phyloP scores from a whole-genome alignment of 2,797 vertebrate genomes.

The Falco rusticolus region DNA sequence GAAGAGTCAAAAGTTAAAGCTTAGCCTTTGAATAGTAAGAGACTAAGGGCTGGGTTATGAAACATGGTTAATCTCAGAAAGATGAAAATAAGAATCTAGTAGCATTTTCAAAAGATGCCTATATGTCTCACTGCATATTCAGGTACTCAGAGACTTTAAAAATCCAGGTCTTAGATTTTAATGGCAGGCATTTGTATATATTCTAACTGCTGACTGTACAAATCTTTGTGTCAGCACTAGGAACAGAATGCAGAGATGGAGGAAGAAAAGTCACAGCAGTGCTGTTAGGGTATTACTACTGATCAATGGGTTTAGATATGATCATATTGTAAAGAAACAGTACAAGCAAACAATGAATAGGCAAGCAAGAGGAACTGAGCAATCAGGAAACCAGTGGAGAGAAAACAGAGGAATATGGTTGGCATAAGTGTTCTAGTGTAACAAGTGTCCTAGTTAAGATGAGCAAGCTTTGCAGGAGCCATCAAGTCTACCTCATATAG shows the following conservation, averaged over 20 bases:
- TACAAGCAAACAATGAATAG: background rate
- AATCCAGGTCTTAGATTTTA: background rate
- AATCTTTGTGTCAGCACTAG: background rate
- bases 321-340: background rate
- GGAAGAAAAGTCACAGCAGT: background rate
- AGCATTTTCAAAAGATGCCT: background rate
- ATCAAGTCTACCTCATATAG: background rate
- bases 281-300: background rate
- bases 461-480: background rate
- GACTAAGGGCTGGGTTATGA: background rate
- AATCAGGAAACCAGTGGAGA: background rate
- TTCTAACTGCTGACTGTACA: background rate
- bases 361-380: background rate
- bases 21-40: background rate
- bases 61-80: background rate
- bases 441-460: background rate
- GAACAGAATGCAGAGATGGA: background rate
- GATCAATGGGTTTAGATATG: background rate
- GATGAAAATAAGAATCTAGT: background rate
- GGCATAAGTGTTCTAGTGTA: background rate
- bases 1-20: background rate
- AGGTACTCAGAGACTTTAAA: background rate
- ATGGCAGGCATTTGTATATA: background rate
- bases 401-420: background rate
- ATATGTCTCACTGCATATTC: background rate